A percentile compares a stretch with the other conserved stretches of the same genome.
Conservation (phyloP, 2,113 vertebrate species). For the Clarias macrocephalus region DNA sequence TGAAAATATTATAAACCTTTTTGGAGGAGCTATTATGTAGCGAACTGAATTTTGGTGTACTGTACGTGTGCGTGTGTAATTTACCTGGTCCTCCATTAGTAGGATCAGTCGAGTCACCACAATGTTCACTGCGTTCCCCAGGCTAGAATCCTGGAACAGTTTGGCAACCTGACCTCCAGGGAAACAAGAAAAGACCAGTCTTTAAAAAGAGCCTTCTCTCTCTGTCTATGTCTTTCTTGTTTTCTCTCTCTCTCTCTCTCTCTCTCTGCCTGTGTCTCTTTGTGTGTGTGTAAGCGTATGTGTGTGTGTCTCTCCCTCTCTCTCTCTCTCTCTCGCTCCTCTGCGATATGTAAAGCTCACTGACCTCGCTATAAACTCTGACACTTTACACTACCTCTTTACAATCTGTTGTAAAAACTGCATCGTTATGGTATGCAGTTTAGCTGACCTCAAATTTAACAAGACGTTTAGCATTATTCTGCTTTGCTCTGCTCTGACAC, state of each 20-base stretch:
- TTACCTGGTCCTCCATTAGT: conserved; percentile 96
- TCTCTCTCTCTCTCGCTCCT: not conserved
- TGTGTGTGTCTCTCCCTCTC: not conserved
- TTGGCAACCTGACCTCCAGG: conserved; percentile 99
- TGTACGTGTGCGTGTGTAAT: conserved; percentile 16
- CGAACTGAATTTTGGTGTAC: not conserved
- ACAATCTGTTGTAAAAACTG: conserved; percentile 1
- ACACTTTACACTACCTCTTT: not conserved
- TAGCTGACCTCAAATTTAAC: not conserved
- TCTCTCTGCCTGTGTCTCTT: not conserved
- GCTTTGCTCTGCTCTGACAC: not conserved
- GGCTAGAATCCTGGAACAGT: conserved; percentile 99
- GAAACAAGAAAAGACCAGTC: conserved; percentile 99
- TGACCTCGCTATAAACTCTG: conserved; percentile 32
- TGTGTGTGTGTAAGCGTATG: not conserved
- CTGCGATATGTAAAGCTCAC: not conserved
- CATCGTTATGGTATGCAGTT: not conserved
- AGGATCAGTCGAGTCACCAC: conserved; percentile 94
- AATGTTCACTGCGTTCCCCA: conserved; percentile 96
- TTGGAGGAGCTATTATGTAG: not conserved
- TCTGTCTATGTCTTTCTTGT: conserved; percentile 6
- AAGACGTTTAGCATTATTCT: not conserved
- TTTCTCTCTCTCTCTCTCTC: conserved; percentile 14
- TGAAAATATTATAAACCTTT: not conserved
- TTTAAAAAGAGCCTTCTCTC: conserved; percentile 78